Evolutionary conservation across 2,113 vertebrate species (phyloP).

Genomic region (Nothobranchius kuhntae): DNA sequence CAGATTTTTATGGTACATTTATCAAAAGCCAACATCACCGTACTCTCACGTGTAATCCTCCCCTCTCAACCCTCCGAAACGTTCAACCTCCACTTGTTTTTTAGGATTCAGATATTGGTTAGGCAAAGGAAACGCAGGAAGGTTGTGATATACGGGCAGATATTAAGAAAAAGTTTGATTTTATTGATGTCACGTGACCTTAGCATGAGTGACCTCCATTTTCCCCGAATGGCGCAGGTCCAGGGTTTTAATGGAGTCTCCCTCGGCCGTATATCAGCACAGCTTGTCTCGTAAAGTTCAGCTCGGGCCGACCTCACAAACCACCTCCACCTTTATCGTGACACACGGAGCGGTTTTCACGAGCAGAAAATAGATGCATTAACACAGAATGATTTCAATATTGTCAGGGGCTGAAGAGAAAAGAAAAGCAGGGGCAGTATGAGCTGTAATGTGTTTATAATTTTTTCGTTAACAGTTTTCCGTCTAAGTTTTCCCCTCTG

Average conservation of each 20-base stretch:
- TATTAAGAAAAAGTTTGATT: constrained; percentile 83
- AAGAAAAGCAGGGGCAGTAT: constrained; percentile 49
- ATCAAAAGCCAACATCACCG: constrained; percentile 60
- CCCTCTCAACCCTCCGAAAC: constrained; percentile 49
- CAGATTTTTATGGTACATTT: constrained; percentile 64
- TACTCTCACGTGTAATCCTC: constrained; percentile 3
- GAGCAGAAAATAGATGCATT: constrained; percentile 74
- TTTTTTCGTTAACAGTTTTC: constrained; percentile 33
- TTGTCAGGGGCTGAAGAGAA: constrained; percentile 57
- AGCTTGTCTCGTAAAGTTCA: constrained; percentile 79
- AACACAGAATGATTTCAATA: constrained; percentile 73
- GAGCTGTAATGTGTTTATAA: constrained; percentile 31
- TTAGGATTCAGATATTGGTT: constrained; percentile 70
- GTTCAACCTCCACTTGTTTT: constrained; percentile 61
- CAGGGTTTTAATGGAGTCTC: constrained; percentile 84
- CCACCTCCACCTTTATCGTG: constrained; percentile 77
- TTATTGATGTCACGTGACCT: constrained; percentile 82
- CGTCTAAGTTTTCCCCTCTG: constrained; percentile 31
- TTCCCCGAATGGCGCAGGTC: constrained; percentile 80
- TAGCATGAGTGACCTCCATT: constrained; percentile 83
- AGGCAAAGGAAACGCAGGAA: constrained; percentile 5
- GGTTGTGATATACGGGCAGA: constrained; percentile 74
- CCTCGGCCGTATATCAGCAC: constrained; percentile 78
- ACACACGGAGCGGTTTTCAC: constrained; percentile 74
- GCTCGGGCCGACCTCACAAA: constrained; percentile 74